Conservation (phyloP, 2,888 invertebrate species). For the Stenoptilia bipunctidactyla region DNA sequence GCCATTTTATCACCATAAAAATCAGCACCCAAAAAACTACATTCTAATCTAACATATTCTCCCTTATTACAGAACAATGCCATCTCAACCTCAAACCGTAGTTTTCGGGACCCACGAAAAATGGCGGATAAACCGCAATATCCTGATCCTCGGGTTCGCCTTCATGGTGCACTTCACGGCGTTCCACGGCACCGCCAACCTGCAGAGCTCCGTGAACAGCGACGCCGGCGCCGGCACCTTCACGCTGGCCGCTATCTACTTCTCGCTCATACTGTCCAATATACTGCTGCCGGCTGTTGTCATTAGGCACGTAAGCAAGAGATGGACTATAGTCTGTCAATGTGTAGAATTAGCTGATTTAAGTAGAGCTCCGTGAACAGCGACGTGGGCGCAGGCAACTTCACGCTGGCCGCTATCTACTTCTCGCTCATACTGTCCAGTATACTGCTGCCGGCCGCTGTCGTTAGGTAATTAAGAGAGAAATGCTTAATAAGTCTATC, state of each 20-base stretch:
- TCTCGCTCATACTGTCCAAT: constrained; percentile 89
- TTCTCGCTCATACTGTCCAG: constrained; percentile 90
- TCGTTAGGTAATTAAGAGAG: constrained; percentile 81
- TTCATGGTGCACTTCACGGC: constrained; percentile 95
- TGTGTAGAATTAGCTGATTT: too few relatives aligned
- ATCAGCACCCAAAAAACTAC: too few relatives aligned
- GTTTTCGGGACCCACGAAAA: constrained; percentile 73
- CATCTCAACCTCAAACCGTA: constrained; percentile 31
- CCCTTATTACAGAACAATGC: constrained; percentile 9
- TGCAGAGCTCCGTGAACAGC: constrained; percentile 88
- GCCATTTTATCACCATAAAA: too few relatives aligned
- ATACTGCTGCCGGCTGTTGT: constrained; percentile 88
- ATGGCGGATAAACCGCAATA: constrained; percentile 86
- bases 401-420: constrained; percentile 88
- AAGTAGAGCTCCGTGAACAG: constrained; percentile 90
- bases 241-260: constrained; percentile 88
- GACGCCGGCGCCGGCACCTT: constrained; percentile 86
- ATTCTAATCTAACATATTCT: not conserved
- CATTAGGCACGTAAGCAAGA: constrained; percentile 76
- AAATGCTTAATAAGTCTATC: not conserved
- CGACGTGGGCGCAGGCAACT: constrained; percentile 85
- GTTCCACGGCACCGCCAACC: constrained; percentile 87
- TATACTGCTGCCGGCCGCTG: constrained; percentile 86
- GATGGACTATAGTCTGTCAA: not conserved
- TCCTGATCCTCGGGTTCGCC: constrained; percentile 85